Conservation (phyloP, 2,113 vertebrate species). For the Zosterops japonicus region DNA sequence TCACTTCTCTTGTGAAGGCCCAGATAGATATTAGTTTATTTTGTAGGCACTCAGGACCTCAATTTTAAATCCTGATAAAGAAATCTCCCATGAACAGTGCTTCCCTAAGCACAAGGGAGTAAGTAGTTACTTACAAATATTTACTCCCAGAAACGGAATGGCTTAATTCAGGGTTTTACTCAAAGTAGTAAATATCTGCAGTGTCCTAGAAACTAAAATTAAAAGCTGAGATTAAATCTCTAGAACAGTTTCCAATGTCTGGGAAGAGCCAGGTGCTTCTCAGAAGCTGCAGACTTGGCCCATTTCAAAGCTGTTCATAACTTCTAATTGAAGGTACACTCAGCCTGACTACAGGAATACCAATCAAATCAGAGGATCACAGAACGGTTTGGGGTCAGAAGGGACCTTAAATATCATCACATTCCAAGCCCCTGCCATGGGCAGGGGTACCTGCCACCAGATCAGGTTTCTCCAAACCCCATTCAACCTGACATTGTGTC, state of each 20-base stretch:
- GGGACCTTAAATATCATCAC: background rate
- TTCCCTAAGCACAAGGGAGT: background rate
- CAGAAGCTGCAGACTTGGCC: background rate
- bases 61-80: background rate
- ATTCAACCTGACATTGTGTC: background rate
- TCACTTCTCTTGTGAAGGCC: background rate
- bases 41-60: background rate
- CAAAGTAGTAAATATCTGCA: background rate
- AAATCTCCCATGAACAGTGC: background rate
- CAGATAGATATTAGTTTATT: background rate
- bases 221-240: background rate
- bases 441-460: background rate
- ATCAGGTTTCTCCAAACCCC: background rate
- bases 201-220: conserved; percentile 6
- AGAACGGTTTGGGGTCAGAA: background rate
- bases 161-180: background rate
- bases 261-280: background rate
- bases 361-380: fast-evolving
- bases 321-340: background rate
- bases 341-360: background rate
- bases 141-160: background rate
- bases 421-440: background rate
- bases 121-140: background rate
- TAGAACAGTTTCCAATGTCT: background rate
- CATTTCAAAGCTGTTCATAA: background rate